These are phyloP conservation scores for Cyprichromis sp. DNA, from an alignment of 2,113 vertebrate genomes.

Conservation along the genomic window DNA sequence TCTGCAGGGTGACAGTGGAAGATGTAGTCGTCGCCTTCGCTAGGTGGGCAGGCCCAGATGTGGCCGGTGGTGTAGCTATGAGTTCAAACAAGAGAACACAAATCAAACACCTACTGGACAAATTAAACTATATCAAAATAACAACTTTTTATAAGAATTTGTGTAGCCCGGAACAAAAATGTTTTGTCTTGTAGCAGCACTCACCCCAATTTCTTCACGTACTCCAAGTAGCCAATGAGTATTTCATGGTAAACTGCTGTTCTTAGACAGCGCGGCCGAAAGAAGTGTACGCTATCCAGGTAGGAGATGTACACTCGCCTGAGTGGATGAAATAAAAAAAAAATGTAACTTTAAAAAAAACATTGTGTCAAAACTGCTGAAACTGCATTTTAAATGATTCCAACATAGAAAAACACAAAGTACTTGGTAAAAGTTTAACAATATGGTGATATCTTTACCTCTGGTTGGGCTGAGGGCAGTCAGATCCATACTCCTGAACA, in stretches of 20 bases:
- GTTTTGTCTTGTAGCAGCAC: neutral
- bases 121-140: neutral
- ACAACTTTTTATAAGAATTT: neutral
- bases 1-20: conserved; percentile 97
- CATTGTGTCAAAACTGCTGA: neutral
- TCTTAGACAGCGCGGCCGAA: conserved; percentile 87
- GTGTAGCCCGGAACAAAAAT: neutral
- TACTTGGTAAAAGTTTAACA: neutral
- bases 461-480: conserved; percentile 96
- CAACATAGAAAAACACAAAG: neutral
- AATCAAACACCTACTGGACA: neutral
- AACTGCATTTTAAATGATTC: neutral
- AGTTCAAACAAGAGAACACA: neutral
- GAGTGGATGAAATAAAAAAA: neutral
- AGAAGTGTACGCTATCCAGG: conserved; percentile 97
- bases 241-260: conserved; percentile 97
- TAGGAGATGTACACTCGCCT: conserved; percentile 99
- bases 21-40: conserved; percentile 98
- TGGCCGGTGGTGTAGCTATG: conserved; percentile 90
- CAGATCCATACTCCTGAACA: conserved; percentile 95
- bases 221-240: conserved; percentile 95
- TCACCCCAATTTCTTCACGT: conserved; percentile 93
- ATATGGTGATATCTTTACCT: conserved; percentile 66
- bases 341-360: fast-evolving
- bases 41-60: conserved; percentile 98